Conservation (phyloP, 2,797 vertebrate genomes). For the Thalassophryne amazonica region DNA sequence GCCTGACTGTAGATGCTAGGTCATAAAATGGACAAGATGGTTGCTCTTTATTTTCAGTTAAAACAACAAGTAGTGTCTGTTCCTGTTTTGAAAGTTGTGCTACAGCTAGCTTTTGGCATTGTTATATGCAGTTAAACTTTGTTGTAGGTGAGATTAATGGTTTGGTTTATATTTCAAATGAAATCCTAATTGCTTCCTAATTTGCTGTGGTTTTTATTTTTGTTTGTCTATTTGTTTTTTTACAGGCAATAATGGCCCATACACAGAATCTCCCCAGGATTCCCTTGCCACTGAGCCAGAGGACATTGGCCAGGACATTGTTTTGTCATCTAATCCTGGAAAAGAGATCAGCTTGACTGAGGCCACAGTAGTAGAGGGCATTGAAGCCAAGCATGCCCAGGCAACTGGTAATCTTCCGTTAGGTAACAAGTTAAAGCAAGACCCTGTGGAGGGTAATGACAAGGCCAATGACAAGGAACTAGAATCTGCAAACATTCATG, state of each 20-base stretch:
- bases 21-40: too few relatives aligned
- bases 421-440: slow-evolving; percentile 51
- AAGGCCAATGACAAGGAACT: slow-evolving; percentile 14
- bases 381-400: slow-evolving; percentile 77
- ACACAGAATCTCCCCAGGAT: slow-evolving; percentile 70
- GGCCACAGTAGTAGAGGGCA: slow-evolving; percentile 53
- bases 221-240: neutral
- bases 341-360: slow-evolving; percentile 73
- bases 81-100: neutral
- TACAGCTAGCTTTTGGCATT: neutral
- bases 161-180: neutral
- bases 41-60: too few relatives aligned
- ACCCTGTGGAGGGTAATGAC: slow-evolving; percentile 10
- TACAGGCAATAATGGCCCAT: slow-evolving; percentile 60
- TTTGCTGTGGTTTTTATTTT: too few relatives aligned
- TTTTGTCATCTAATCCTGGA: slow-evolving; percentile 78
- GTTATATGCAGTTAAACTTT: neutral
- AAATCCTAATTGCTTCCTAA: too few relatives aligned
- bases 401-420: slow-evolving; percentile 73
- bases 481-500: slow-evolving; percentile 1
- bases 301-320: slow-evolving; percentile 76
- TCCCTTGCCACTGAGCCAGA: slow-evolving; percentile 72
- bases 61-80: too few relatives aligned
- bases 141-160: neutral
- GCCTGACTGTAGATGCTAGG: too few relatives aligned